These are phyloP conservation scores for Jordanella pulchra DNA, from an alignment of 2,797 vertebrate species.

Conservation along the genomic window DNA sequence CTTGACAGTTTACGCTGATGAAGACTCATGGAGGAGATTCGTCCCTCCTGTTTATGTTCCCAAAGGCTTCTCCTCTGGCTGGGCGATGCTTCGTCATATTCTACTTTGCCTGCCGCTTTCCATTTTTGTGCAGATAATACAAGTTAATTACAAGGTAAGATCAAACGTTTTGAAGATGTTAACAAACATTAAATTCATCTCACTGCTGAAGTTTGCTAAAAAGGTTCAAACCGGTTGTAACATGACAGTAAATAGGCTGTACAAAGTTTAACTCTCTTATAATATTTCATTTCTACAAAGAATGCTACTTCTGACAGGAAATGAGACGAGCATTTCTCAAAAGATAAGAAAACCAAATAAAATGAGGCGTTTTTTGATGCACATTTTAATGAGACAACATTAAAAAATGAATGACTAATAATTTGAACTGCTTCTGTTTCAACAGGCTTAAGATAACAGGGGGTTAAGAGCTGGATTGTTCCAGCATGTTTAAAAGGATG, in stretches of 20 bases:
- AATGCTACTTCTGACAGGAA: neutral
- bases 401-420: no score
- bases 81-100: constrained; percentile 90
- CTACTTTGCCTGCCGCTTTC: constrained; percentile 93
- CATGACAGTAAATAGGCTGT: neutral
- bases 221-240: neutral
- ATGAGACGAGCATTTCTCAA: neutral
- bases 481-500: no score
- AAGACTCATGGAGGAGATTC: constrained; percentile 86
- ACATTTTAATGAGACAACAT: no score
- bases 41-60: constrained; percentile 85
- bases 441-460: no score
- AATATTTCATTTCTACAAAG: neutral
- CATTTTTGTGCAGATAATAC: constrained; percentile 88
- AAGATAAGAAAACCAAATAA: neutral
- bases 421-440: no score
- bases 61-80: constrained; percentile 85
- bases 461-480: no score
- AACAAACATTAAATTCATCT: neutral
- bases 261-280: neutral
- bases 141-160: constrained; percentile 92
- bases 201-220: neutral
- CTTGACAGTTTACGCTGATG: constrained; percentile 84
- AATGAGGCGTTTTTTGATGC: neutral
- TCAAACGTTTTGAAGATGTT: neutral